These are phyloP conservation scores for Danio albolineatus DNA, from an alignment of 2,797 vertebrate genomes.

Conservation along the genomic window DNA sequence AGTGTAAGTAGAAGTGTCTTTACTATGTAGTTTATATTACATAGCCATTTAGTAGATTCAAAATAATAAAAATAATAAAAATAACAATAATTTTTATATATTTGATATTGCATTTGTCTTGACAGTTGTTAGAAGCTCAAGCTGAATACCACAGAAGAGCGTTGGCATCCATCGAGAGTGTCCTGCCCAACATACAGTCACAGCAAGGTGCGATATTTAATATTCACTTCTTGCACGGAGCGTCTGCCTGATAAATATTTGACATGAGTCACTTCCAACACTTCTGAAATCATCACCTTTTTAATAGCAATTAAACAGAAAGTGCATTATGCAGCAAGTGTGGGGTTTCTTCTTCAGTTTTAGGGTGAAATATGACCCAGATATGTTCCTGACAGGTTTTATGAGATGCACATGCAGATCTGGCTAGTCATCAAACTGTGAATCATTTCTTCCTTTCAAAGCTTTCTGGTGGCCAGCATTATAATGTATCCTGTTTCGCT, in stretches of 20 bases:
- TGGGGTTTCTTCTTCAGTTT: not conserved
- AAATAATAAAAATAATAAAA: not conserved
- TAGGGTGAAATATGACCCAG: not conserved
- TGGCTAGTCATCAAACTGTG: not conserved
- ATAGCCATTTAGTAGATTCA: not conserved
- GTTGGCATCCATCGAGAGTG: conserved; percentile 91
- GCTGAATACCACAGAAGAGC: conserved; percentile 98
- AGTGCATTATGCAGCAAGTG: not conserved
- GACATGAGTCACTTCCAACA: conserved; percentile 3
- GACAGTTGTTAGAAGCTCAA: conserved; percentile 96
- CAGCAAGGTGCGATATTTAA: conserved; percentile 89
- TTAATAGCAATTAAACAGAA: not conserved
- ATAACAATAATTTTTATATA: no score
- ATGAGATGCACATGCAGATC: not conserved
- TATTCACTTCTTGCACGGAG: not conserved
- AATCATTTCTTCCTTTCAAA: conserved; percentile 26
- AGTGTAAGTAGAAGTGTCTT: no score
- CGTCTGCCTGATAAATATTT: not conserved
- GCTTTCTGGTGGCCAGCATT: conserved; percentile 4
- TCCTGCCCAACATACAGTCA: conserved; percentile 90
- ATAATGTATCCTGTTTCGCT: conserved; percentile 5
- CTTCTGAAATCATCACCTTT: conserved; percentile 7
- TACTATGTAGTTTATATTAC: not conserved
- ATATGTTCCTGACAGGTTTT: conserved; percentile 1
- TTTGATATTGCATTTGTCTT: conserved; percentile 53